Conservation (phyloP, 2,888 invertebrate genomes). For the Standfussiana lucernea region DNA sequence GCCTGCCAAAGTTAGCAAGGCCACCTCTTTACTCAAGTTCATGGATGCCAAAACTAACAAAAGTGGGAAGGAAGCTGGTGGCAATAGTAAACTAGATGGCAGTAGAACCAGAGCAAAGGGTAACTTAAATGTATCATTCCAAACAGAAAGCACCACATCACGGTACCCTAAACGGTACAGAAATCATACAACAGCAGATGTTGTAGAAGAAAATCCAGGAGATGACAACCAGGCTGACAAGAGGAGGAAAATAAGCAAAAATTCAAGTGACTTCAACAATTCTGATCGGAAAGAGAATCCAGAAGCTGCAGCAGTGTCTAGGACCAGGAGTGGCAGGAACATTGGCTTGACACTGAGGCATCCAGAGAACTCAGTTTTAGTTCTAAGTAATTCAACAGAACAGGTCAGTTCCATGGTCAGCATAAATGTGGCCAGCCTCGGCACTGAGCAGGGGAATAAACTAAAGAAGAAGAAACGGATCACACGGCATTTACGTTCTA, state of each 20-base stretch:
- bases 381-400: constrained; percentile 80
- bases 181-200: constrained; percentile 60
- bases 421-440: constrained; percentile 79
- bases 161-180: constrained; percentile 83
- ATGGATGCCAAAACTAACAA: constrained; percentile 74
- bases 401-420: constrained; percentile 79
- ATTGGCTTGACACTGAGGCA: constrained; percentile 75
- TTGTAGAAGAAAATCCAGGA: constrained; percentile 49
- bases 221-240: constrained; percentile 56
- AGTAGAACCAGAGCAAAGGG: constrained; percentile 59
- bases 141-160: constrained; percentile 78
- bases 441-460: constrained; percentile 49
- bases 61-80: constrained; percentile 49
- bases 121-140: constrained; percentile 79
- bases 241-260: constrained; percentile 70
- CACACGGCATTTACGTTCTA: constrained; percentile 69
- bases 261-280: constrained; percentile 73
- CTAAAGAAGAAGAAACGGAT: constrained; percentile 70
- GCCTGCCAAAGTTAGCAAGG: constrained; percentile 74
- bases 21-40: constrained; percentile 83
- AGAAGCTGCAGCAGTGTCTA: constrained; percentile 74
- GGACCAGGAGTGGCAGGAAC: constrained; percentile 82
- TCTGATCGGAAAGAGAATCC: constrained; percentile 82
- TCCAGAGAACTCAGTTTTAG: constrained; percentile 80
- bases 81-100: constrained; percentile 43